Percentiles rank a stretch among this genome's conserved stretches.
Evolutionary conservation across 2,888 invertebrate genomes (phyloP).

Genomic region (Chloroclystis v-ata): DNA sequence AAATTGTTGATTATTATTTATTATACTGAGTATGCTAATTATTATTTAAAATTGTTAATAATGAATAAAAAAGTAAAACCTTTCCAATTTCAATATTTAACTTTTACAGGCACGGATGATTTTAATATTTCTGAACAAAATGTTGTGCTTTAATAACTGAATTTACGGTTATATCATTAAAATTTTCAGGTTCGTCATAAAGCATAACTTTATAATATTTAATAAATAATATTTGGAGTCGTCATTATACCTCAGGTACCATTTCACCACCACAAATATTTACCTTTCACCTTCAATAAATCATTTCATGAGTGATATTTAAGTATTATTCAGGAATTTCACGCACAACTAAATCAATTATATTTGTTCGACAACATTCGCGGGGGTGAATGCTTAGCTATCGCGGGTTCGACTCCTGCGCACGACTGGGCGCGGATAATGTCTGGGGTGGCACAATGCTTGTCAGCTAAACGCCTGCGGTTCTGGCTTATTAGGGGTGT

Average conservation of each 20-base stretch:
- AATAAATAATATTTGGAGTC: not conserved
- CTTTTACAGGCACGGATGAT: no score
- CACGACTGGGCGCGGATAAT: conserved; percentile 37
- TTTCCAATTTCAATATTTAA: no score
- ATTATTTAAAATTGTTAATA: no score
- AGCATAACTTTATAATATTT: no score
- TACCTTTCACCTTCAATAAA: conserved; percentile 2
- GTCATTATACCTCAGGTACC: not conserved
- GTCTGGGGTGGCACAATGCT: conserved; percentile 56
- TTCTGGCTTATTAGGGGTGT: conserved; percentile 50
- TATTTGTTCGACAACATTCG: conserved; percentile 51
- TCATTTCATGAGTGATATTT: not conserved
- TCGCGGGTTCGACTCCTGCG: conserved; percentile 48
- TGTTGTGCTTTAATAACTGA: no score
- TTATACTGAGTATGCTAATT: no score
- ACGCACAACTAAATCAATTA: conserved; percentile 72
- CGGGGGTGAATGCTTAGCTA: not conserved
- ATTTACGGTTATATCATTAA: no score
- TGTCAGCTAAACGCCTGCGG: conserved; percentile 73
- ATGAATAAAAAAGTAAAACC: no score
- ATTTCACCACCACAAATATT: not conserved
- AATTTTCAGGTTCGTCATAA: no score
- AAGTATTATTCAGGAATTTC: conserved; percentile 47
- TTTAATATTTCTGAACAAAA: no score
- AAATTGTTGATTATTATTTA: no score